phyloP scores from a whole-genome alignment of 2,113 vertebrate genomes.

The Mus pahari region DNA sequence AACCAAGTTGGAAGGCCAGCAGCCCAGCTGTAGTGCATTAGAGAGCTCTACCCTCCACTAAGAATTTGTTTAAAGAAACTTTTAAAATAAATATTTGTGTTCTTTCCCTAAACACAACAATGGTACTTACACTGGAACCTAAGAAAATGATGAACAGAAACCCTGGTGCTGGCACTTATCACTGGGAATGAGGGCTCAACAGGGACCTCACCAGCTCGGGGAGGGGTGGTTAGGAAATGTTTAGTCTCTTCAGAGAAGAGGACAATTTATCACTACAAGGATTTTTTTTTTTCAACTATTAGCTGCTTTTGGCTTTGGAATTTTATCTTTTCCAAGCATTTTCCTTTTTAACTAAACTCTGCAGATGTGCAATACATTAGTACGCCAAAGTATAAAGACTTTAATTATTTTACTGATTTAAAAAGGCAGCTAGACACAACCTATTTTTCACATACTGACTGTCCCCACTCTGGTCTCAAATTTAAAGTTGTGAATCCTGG shows the following conservation, averaged over 20 bases:
- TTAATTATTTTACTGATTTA: conserved; percentile 67
- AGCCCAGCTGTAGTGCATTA: conserved; percentile 71
- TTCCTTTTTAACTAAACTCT: conserved; percentile 71
- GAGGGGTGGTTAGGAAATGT: conserved; percentile 55
- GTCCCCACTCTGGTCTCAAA: conserved; percentile 50
- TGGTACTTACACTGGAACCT: conserved; percentile 54
- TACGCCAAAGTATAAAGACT: conserved; percentile 63
- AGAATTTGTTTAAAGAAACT: conserved; percentile 71
- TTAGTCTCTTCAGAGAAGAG: conserved; percentile 37
- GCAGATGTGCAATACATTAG: conserved; percentile 66
- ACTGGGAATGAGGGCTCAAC: conserved; percentile 68
- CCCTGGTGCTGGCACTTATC: conserved; percentile 36
- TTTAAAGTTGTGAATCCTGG: conserved; percentile 64
- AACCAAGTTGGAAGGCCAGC: conserved; percentile 12
- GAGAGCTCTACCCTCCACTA: conserved; percentile 30
- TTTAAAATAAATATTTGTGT: conserved; percentile 76
- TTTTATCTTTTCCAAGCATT: conserved; percentile 69
- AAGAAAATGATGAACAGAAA: conserved; percentile 74
- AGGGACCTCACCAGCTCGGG: background rate
- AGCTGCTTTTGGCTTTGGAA: conserved; percentile 37
- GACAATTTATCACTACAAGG: conserved; percentile 65
- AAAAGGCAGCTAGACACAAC: conserved; percentile 72
- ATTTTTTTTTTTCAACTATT: conserved; percentile 44
- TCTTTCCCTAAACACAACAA: conserved; percentile 67
- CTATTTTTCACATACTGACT: conserved; percentile 74